A percentile compares a stretch with the other conserved stretches of the same genome.
These are phyloP conservation scores for Agrotis puta DNA, from an alignment of 2,888 invertebrate species.

Conservation along the genomic window DNA sequence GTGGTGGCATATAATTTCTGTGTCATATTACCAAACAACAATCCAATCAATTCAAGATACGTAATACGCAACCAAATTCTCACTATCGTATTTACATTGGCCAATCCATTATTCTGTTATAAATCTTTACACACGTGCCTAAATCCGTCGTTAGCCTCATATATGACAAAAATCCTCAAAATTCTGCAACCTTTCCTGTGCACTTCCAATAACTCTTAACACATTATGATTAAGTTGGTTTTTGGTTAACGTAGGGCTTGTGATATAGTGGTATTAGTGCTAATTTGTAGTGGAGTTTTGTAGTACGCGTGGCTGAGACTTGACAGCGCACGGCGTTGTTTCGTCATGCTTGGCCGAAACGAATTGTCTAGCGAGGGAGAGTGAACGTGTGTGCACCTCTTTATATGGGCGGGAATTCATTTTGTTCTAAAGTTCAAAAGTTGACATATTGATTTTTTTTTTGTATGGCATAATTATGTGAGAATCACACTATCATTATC, in stretches of 20 bases:
- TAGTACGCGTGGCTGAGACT: slow-evolving; percentile 84
- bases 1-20: not conserved
- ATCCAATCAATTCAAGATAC: slow-evolving; percentile 14
- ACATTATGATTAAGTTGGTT: slow-evolving; percentile 49
- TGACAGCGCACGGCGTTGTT: slow-evolving; percentile 83
- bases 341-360: slow-evolving; percentile 88
- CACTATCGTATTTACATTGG: slow-evolving; percentile 51
- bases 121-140: slow-evolving; percentile 79
- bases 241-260: slow-evolving; percentile 32
- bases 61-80: slow-evolving; percentile 41
- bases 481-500: not conserved
- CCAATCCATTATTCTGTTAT: slow-evolving; percentile 73
- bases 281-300: slow-evolving; percentile 77
- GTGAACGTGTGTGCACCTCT: slow-evolving; percentile 55
- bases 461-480: not conserved
- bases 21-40: slow-evolving; percentile 11
- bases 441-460: not conserved
- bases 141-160: slow-evolving; percentile 72
- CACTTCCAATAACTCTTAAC: slow-evolving; percentile 39
- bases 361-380: slow-evolving; percentile 85
- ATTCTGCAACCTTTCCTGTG: slow-evolving; percentile 43
- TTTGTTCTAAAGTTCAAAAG: slow-evolving; percentile 27
- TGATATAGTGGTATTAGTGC: slow-evolving; percentile 59
- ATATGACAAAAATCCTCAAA: slow-evolving; percentile 65
- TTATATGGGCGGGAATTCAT: slow-evolving; percentile 23